Base-by-base conservation (phyloP, 2,113 vertebrate genomes). In the Archilochus colubris region DNA sequence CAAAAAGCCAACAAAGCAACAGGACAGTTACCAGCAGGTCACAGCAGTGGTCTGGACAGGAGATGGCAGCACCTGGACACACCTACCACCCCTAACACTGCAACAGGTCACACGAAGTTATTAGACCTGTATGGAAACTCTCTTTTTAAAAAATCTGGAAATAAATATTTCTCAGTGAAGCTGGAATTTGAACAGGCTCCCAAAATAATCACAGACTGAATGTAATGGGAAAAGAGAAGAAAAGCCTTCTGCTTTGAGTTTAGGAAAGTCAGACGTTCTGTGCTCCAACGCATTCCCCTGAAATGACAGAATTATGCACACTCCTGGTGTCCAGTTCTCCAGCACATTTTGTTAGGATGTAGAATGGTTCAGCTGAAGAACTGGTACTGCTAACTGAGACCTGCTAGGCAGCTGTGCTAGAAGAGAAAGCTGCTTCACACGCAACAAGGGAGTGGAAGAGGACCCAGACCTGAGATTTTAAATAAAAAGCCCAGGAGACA, bases 41-140 rank as follows among this genome's bases (percentile, higher is more conserved):
- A 66, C 72, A 59, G 46, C 0, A 28, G 28, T 27, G 38, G 28
- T 75, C 21, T 68, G 72, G 69, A 77, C 89, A 95, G 89, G 86
- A 95, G 93, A 38, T 59, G 81, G 91, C 89, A 95, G 86, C 86
- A 78, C 40, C 64, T 74, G 58, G 92, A 88, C 20, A 51, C 20
- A 73, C 23, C 94, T 81, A 7, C 66, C 57, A 28, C 2, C 57
- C n/a, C 0, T 3, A 70, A 18, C 31, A 14, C 31, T 17, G 67
- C 4, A 61, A 63, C 22, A 48, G 24, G 43, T 7, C 16, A 53
- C 6, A 63, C 14, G 4, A 30, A 68, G 51, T 20, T 21, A 33
- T 53, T 12, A 77, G 30, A 25, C 40, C 30, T 24, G 30, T 16
- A 25, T 6, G 19, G 25, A 91, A 73, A 88, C 15, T 12, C 33